Base-by-base conservation (phyloP, 2,797 vertebrate genomes). In the Sciurus carolinensis region DNA sequence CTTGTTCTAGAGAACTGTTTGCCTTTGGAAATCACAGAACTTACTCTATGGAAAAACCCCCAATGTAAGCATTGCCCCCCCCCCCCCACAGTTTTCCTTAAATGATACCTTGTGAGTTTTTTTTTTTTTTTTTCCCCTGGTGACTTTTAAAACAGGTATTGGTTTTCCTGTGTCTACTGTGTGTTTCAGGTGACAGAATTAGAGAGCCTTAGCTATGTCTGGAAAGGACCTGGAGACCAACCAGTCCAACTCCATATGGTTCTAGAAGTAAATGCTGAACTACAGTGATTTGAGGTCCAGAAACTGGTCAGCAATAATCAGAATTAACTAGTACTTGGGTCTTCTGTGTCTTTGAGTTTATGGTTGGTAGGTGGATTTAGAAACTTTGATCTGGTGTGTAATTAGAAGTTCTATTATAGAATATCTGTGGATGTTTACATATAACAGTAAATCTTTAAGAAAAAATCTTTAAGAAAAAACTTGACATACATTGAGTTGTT, bases 1-100 rank as follows among this genome's bases (percentile, higher is more conserved):
- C 95, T 94, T 96, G 81, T 94, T 96, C 89, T 95, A 59, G 87
- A 96, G 89, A 95, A 85, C 77, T 96, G 67, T 97, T 97, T 93
- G 89, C 90, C 26, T 97, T 96, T 95, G 94, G 94, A 92, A 94
- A 97, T 92, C 76, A 73, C 54, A 90, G 44, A 88, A 57, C 24
- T 95, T 44, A 92, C 91, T 96, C 88, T 92, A n/a, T 96, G 90
- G 88, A 72, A 96, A 95, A 97, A 75, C 9, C 50, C 50, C 96
- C 71, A 73, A 79, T 75, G 28, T 39, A 52, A 85, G 36, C 33
- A 36, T 80, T 94, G 47, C 85, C 36, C 36, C 36, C 36, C 36
- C 77, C 52, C 75, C 66, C 47, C n/a, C 42, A n/a, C 18, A 71
- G 0, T 82, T 54, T 92, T 96, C 39, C 24, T 94, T 95, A 81